Evolutionary conservation across 2,888 invertebrate genomes (phyloP).

Genomic region (Sussaba pulchella): DNA sequence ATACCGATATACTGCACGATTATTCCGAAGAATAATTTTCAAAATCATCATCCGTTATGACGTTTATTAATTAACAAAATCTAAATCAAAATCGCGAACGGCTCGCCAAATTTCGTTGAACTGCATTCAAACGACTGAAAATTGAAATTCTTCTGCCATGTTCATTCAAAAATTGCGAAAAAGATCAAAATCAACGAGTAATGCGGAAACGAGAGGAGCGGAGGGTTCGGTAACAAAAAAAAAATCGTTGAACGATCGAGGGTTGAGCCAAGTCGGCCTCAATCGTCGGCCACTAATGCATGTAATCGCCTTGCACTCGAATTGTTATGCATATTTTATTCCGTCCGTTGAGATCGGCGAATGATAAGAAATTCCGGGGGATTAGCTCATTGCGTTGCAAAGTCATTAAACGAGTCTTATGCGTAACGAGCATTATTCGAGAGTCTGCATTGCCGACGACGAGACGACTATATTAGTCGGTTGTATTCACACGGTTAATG

Average conservation of each 20-base stretch:
- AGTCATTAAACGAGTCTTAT: slow-evolving; percentile 38
- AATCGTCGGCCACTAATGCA: slow-evolving; percentile 9
- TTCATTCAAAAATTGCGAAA: background rate
- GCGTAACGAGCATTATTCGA: slow-evolving; percentile 46
- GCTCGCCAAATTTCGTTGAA: slow-evolving; percentile 4
- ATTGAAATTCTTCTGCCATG: background rate
- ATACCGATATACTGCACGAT: no score
- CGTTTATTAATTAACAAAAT: no score
- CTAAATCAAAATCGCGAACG: background rate
- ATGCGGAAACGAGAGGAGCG: no score
- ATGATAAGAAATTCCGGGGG: slow-evolving; percentile 50
- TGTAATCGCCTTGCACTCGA: slow-evolving; percentile 9
- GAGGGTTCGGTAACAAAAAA: no score
- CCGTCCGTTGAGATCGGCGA: slow-evolving; percentile 17
- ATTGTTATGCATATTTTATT: slow-evolving; percentile 21
- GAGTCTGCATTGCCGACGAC: slow-evolving; percentile 9
- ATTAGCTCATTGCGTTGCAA: slow-evolving; percentile 28
- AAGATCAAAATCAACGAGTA: no score
- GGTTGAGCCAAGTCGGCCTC: background rate
- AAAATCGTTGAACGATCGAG: slow-evolving; percentile 36
- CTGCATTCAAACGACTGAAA: slow-evolving; percentile 37
- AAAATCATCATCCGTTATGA: no score
- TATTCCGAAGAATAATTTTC: no score
- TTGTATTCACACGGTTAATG: slow-evolving; percentile 52
- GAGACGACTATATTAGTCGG: slow-evolving; percentile 22